Base-by-base conservation (phyloP, 1,140 invertebrate genomes). In the Pseudomyrmex gracilis region DNA sequence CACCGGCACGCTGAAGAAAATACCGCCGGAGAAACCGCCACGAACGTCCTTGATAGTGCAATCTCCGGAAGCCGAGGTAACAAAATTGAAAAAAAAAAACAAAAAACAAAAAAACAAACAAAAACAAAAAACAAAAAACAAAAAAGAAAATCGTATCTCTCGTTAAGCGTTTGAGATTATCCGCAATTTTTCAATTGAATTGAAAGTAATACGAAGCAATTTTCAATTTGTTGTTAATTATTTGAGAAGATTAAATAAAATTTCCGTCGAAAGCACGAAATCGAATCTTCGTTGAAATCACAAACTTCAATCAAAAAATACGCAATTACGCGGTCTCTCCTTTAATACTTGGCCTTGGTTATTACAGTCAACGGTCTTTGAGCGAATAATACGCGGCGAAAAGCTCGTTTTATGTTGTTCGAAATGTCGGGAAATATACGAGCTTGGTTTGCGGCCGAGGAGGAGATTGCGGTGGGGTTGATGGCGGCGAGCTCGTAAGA, bases 11-110 rank as follows among this genome's bases (percentile, higher is more conserved):
- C 78, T 94, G 76, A 94, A 94, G 87, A 94, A 94, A 64, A 90
- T 94, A 43, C 93, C 94, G 5, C 94, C 94, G 0, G 94, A 94
- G 76, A 94, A 94, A 76, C 94, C 94, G 49, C 94, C 94, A n/a
- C 93, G 94, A 85, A 94, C 93, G 1, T 94, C 93, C 0, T 90
- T 94, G 58, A 94, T 93, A 85, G 89, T 93, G 71, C 93, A 94
- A 64, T 93, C 93, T 8, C 93, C 93, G 13, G 94, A 94, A 66
- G 87, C 90, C 7, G 94, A 94, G 94, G 94, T 94, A 94, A 93
- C 89, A 57, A 34, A 34, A 57, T 64, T 34, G n/a, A 15, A 24
- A 66, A 63, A n/a, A n/a, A n/a, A n/a, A 55, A 53, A 49, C 22
- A 20, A 70, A 34, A 34, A 34, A 34, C 4, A 34, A 34, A 34